phyloP scores from a whole-genome alignment of 2,888 invertebrate species.

The Macaria notata region DNA sequence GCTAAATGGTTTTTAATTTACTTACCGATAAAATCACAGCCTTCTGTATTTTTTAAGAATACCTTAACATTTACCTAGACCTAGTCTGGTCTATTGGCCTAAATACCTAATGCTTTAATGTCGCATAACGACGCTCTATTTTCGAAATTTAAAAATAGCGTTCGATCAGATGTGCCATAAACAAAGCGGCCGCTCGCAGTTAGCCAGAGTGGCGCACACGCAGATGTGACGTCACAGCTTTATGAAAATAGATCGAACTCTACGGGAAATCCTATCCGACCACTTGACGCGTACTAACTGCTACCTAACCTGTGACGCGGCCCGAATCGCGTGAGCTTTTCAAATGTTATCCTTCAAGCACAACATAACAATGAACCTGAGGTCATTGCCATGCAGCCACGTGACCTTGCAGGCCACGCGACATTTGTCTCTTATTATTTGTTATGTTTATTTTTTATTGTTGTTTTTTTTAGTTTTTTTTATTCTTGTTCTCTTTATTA shows the following conservation, averaged over 20 bases:
- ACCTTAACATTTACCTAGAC: no score
- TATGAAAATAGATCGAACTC: conserved; percentile 48
- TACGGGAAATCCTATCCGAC: conserved; percentile 67
- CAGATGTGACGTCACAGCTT: conserved; percentile 57
- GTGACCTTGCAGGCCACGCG: conserved; percentile 59
- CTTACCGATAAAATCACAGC: no score
- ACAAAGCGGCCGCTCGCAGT: conserved; percentile 62
- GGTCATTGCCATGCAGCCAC: conserved; percentile 70
- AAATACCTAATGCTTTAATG: conserved; percentile 17
- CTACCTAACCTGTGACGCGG: conserved; percentile 54
- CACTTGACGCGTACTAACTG: conserved; percentile 23
- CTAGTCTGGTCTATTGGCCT: conserved; percentile 26
- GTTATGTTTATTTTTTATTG: conserved; percentile 51
- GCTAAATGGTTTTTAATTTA: no score
- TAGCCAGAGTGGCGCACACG: conserved; percentile 64
- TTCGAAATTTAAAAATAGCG: conserved; percentile 53
- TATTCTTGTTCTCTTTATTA: conserved; percentile 80
- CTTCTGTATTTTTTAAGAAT: no score
- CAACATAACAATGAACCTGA: conserved; percentile 54
- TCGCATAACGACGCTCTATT: conserved; percentile 41
- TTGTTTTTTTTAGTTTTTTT: conserved; percentile 60
- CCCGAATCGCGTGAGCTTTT: conserved; percentile 53
- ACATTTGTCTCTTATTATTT: conserved; percentile 43
- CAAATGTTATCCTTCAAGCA: conserved; percentile 36
- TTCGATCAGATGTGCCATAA: conserved; percentile 63